Evolutionary conservation across 2,797 vertebrate species (phyloP).

Genomic region (Halcyon leucocephala): DNA sequence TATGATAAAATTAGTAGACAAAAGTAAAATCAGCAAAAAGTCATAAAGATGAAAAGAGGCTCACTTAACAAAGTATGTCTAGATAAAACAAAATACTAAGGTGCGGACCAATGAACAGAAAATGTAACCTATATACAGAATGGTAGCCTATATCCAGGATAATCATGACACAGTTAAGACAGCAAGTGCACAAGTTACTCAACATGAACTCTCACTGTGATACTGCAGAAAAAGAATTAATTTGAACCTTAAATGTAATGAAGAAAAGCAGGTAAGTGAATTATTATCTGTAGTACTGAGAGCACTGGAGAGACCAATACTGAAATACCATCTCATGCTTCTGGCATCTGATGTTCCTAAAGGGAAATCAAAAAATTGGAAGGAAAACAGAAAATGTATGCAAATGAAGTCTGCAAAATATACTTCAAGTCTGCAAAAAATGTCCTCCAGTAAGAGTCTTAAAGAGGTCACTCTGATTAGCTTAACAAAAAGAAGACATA

Average conservation of each 20-base stretch:
- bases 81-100: neutral
- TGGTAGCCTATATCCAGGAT: neutral
- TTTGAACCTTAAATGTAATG: neutral
- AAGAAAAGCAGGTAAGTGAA: neutral
- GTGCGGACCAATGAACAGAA: neutral
- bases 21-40: neutral
- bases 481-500: neutral
- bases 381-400: neutral
- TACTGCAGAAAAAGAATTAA: neutral
- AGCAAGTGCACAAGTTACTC: neutral
- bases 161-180: neutral
- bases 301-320: neutral
- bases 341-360: neutral
- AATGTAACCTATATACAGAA: neutral
- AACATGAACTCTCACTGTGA: neutral
- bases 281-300: neutral
- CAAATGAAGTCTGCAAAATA: slow-evolving; percentile 8
- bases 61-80: neutral
- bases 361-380: neutral
- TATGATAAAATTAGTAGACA: neutral
- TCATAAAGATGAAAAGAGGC: neutral
- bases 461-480: slow-evolving; percentile 10
- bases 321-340: neutral
- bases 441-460: neutral
- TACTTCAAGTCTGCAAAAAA: slow-evolving; percentile 7